These are phyloP conservation scores for Anableps anableps DNA, from an alignment of 2,797 vertebrate species.

Conservation along the genomic window DNA sequence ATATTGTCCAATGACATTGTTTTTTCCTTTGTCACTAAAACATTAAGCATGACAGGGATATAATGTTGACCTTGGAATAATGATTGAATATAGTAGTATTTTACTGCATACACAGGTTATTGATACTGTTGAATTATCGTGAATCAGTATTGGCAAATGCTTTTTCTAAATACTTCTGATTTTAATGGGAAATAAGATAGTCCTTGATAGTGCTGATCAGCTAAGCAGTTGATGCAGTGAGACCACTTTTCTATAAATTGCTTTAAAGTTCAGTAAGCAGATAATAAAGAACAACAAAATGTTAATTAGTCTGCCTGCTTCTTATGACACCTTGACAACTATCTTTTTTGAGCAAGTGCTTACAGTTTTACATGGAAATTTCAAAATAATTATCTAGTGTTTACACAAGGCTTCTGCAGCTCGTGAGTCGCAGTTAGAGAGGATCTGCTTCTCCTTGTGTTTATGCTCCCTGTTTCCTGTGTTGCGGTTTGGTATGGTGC, in stretches of 20 bases:
- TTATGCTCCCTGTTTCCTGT: conserved; percentile 79
- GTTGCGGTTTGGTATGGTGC: conserved; percentile 64
- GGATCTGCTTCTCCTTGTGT: conserved; percentile 65
- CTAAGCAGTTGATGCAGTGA: not conserved
- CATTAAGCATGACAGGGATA: not conserved
- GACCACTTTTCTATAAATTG: not conserved
- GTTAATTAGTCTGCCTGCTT: not conserved
- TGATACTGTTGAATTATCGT: not conserved
- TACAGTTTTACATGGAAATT: conserved; percentile 23
- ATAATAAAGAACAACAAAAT: conserved; percentile 1
- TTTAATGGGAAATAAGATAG: not conserved
- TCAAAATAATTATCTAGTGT: conserved; percentile 49
- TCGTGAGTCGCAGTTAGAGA: conserved; percentile 49
- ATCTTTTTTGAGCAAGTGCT: conserved; percentile 14
- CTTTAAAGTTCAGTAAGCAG: not conserved
- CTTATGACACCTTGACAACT: not conserved
- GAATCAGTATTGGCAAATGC: not conserved
- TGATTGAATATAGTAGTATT: not conserved
- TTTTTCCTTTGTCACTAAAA: not conserved
- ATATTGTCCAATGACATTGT: no score
- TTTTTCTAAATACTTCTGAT: not conserved
- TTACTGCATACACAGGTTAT: not conserved
- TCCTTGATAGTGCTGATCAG: not conserved
- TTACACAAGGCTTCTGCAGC: conserved; percentile 57
- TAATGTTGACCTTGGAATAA: not conserved